Evolutionary conservation across 2,113 vertebrate genomes (phyloP).

Genomic region (human (Homo sapiens)): GRCh38 chr1:226679501-226680000

Average conservation of each 20-base stretch:
- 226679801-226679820: not conserved
- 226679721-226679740: not conserved
- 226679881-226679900: too few relatives aligned
- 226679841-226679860: not conserved
- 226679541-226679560: not conserved
- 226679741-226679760: not conserved
- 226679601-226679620: not conserved
- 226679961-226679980: not conserved
- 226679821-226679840: not conserved
- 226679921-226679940: not conserved
- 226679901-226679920: not conserved
- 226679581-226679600: not conserved
- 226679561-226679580: not conserved
- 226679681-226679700: not conserved
- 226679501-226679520: conserved; percentile 8
- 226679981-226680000: conserved; percentile 27
- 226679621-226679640: not conserved
- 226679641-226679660: not conserved
- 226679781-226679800: not conserved
- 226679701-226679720: not conserved
- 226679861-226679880: not conserved
- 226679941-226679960: not conserved
- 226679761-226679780: not conserved
- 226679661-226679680: not conserved
- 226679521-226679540: not conserved